These are phyloP conservation scores for Parus major DNA, from an alignment of 2,113 vertebrate genomes.

Conservation along the genomic window DNA sequence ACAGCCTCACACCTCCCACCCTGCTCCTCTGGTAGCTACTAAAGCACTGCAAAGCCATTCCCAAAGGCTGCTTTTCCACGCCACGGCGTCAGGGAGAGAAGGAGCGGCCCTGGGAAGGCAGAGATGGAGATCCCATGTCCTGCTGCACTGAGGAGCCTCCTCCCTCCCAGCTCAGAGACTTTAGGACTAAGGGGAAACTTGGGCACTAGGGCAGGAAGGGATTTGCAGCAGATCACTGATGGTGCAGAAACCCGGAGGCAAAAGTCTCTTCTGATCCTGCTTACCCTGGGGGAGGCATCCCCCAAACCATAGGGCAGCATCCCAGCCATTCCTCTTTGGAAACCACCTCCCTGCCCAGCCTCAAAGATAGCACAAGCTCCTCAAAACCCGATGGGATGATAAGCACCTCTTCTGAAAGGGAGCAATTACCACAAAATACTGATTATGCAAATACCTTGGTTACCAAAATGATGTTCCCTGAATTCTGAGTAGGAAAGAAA, in stretches of 20 bases:
- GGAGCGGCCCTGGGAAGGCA: neutral
- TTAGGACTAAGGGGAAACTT: neutral
- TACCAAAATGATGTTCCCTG: slow-evolving; percentile 35
- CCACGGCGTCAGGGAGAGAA: neutral
- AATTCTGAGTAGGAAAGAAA: slow-evolving; percentile 40
- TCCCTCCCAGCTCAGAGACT: neutral
- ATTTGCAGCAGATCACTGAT: neutral
- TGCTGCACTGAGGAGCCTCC: neutral
- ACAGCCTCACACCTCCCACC: accelerated
- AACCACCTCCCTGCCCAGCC: neutral
- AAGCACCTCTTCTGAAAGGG: slow-evolving; percentile 40
- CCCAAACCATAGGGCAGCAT: neutral
- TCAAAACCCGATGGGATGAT: neutral
- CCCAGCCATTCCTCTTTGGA: neutral
- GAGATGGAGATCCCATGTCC: accelerated
- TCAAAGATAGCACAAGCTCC: neutral
- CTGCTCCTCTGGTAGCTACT: accelerated
- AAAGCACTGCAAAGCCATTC: accelerated
- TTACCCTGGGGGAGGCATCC: accelerated
- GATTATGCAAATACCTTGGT: slow-evolving; percentile 63
- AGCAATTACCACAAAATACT: slow-evolving; percentile 51
- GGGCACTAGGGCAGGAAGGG: neutral
- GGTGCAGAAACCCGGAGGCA: neutral
- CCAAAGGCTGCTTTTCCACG: neutral
- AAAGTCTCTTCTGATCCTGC: neutral